Conservation (phyloP, 2,113 vertebrate species). For the Pitta sordida region DNA sequence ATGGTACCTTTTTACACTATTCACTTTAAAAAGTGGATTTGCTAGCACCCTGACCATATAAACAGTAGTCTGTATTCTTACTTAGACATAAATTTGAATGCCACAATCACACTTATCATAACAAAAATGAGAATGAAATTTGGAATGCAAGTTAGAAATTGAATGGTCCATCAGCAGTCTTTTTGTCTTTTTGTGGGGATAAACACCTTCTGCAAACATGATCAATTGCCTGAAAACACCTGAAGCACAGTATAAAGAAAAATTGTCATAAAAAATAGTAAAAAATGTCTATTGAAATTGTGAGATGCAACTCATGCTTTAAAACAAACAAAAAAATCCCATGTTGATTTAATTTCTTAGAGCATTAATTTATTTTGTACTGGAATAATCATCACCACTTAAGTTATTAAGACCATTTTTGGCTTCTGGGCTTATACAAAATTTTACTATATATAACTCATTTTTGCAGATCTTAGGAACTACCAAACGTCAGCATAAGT, state of each 20-base stretch:
- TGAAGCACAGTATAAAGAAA: background rate
- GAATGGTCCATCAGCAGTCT: background rate
- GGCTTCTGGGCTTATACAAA: background rate
- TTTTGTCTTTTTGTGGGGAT: background rate
- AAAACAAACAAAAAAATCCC: background rate
- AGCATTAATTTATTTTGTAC: background rate
- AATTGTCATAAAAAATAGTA: background rate
- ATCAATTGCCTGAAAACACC: background rate
- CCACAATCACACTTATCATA: background rate
- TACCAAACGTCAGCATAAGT: background rate
- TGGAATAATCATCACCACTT: slow-evolving; percentile 23
- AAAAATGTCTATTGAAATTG: background rate
- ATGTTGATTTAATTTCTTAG: slow-evolving; percentile 15
- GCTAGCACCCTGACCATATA: background rate
- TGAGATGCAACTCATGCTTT: background rate
- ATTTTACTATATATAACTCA: background rate
- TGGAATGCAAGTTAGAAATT: background rate
- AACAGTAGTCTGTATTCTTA: background rate
- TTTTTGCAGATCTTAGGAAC: background rate
- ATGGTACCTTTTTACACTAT: background rate
- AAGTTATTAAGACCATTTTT: slow-evolving; percentile 6
- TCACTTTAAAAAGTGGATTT: background rate
- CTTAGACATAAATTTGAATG: background rate
- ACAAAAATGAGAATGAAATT: background rate
- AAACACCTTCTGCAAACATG: background rate